Evolutionary conservation across 1,140 invertebrate genomes (phyloP).

Genomic region (Cotesia glomerata): DNA sequence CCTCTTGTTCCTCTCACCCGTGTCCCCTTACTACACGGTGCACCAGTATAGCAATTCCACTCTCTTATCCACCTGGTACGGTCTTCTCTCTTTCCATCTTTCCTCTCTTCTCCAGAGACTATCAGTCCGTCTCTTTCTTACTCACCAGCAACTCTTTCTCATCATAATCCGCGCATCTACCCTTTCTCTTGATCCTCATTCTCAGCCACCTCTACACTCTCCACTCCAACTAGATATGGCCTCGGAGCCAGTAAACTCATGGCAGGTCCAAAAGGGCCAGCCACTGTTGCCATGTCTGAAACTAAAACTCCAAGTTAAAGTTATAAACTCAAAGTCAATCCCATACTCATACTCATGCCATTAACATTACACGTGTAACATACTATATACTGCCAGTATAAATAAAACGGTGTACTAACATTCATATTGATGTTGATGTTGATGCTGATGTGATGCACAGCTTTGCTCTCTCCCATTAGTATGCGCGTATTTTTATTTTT

Average conservation of each 20-base stretch:
- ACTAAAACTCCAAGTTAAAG: no score
- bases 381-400: no score
- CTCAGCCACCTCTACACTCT: not conserved
- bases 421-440: no score
- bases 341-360: not conserved
- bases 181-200: not conserved
- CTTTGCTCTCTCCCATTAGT: no score
- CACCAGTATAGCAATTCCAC: conserved; percentile 10
- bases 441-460: no score
- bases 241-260: not conserved
- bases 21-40: conserved; percentile 32
- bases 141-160: conserved; percentile 31
- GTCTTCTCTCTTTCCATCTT: conserved; percentile 38
- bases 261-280: conserved; percentile 22
- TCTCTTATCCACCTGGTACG: conserved; percentile 29
- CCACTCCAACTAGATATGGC: not conserved
- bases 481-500: conserved; percentile 22
- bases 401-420: no score
- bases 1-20: conserved; percentile 27
- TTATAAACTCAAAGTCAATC: no score
- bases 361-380: not conserved
- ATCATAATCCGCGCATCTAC: conserved; percentile 17
- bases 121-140: conserved; percentile 52
- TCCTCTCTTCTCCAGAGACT: conserved; percentile 37
- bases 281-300: conserved; percentile 49